Base-by-base conservation (phyloP, 2,797 vertebrate species). In the Sebastes taczanowskii region DNA sequence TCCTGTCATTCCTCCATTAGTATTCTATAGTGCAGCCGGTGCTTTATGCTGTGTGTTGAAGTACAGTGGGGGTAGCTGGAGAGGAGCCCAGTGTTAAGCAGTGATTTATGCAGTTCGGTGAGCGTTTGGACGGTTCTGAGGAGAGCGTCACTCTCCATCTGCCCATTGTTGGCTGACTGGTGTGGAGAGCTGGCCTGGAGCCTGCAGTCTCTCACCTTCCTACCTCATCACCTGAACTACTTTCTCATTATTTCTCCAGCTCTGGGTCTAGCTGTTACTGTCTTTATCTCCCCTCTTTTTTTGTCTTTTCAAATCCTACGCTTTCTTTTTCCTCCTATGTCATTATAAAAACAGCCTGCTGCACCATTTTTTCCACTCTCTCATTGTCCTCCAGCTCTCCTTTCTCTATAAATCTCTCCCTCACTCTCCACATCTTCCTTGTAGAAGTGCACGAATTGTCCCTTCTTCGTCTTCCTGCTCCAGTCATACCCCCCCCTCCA, bases 21-120 rank as follows among this genome's bases (percentile, higher is more conserved):
- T 77, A 73, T 82, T 78, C 82, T 29, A 29, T 20, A 42, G 70
- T 5, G 74, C 63, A 3, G 63, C 65, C 82, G 27, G 73, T 71
- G 76, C 77, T 29, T 71, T 83, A 75, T 61, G 38, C 80, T 38
- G 16, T 9, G 52, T 60, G 81, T 11, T 66, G 8, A 38, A 63
- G 84, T 85, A 87, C 86, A 84, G 88, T 82, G 83, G 77, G 80
- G 74, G 59, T 20, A 34, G 42, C 32, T 91, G 90, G 91, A 86
- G 46, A 58, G 3, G n/a, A 77, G 87, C 87, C 89, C 86, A 74
- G 83, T 58, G 83, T 87, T 91, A 87, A 91, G 88, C 83, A 90
- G 87, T 83, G 83, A 90, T 92, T 91, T 83, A 86, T 88, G 75
- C 63, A 73, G 83, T 89, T 91, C 63, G 46, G 72, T 65, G 88